Evolutionary conservation across 1,140 invertebrate genomes (phyloP).

Genomic region (Drosophila biarmipes): DNA sequence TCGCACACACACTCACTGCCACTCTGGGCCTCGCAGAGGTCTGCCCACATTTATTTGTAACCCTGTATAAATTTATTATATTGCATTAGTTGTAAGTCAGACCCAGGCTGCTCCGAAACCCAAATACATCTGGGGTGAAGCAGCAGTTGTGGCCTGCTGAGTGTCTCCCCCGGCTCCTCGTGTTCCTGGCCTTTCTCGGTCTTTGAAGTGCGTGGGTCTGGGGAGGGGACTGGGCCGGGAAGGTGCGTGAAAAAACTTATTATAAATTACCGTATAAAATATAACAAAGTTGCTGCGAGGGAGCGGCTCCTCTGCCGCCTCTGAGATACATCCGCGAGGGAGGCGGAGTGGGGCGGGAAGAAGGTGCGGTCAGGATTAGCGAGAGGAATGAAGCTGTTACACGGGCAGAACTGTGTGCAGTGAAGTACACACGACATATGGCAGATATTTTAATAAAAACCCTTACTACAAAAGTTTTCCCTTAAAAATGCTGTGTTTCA

Average conservation of each 20-base stretch:
- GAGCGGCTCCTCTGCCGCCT: constrained; percentile 14
- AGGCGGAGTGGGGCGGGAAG: constrained; percentile 34
- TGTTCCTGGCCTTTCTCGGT: constrained; percentile 6
- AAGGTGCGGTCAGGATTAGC: constrained; percentile 38
- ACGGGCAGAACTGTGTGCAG: not conserved
- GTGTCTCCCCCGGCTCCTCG: constrained; percentile 15
- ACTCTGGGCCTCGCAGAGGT: constrained; percentile 8
- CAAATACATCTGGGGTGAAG: constrained; percentile 23
- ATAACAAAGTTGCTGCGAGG: constrained; percentile 56
- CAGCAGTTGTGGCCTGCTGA: constrained; percentile 46
- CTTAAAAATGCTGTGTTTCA: no score
- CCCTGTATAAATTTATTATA: constrained; percentile 82
- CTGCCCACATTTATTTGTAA: constrained; percentile 72
- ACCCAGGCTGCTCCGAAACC: constrained; percentile 35
- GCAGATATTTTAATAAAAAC: not conserved
- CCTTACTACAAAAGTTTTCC: no score
- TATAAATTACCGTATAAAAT: constrained; percentile 78
- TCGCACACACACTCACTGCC: constrained; percentile 49
- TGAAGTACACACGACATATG: not conserved
- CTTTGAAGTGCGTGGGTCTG: constrained; percentile 53
- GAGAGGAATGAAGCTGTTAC: constrained; percentile 47
- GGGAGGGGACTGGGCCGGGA: constrained; percentile 21
- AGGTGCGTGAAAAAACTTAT: constrained; percentile 79
- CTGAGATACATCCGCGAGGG: constrained; percentile 37
- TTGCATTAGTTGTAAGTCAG: constrained; percentile 82